phyloP scores from a whole-genome alignment of 2,888 invertebrate genomes.

The Ecliptopera silaceata region DNA sequence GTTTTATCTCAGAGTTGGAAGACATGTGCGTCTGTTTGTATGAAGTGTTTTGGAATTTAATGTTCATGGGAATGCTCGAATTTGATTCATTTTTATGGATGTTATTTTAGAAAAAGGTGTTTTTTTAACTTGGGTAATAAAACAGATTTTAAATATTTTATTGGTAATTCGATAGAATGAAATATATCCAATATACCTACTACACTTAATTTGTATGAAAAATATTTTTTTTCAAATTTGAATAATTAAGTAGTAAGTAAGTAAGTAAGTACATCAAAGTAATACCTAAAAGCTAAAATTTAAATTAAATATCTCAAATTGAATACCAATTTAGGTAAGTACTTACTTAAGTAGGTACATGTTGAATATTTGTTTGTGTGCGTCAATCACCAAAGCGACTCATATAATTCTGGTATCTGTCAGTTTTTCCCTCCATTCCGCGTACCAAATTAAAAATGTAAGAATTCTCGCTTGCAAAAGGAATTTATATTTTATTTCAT shows the following conservation, averaged over 20 bases:
- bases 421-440: conserved; percentile 76
- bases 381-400: conserved; percentile 33
- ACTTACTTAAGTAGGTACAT: too few relatives aligned
- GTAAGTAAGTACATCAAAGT: too few relatives aligned
- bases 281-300: too few relatives aligned
- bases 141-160: too few relatives aligned
- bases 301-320: background rate
- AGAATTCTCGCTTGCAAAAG: conserved; percentile 80
- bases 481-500: conserved; percentile 83
- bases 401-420: conserved; percentile 75
- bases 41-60: conserved; percentile 29
- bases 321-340: conserved; percentile 11
- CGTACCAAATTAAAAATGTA: conserved; percentile 81
- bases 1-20: conserved; percentile 61
- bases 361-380: conserved; percentile 6
- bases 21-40: conserved; percentile 44
- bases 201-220: too few relatives aligned
- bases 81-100: conserved; percentile 34
- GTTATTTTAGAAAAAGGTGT: background rate
- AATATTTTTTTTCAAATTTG: too few relatives aligned
- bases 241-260: too few relatives aligned
- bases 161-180: too few relatives aligned
- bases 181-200: too few relatives aligned
- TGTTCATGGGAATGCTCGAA: conserved; percentile 34
- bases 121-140: background rate